Evolutionary conservation across 1,140 invertebrate species (phyloP).

Genomic region (Leguminivora glycinivorella): DNA sequence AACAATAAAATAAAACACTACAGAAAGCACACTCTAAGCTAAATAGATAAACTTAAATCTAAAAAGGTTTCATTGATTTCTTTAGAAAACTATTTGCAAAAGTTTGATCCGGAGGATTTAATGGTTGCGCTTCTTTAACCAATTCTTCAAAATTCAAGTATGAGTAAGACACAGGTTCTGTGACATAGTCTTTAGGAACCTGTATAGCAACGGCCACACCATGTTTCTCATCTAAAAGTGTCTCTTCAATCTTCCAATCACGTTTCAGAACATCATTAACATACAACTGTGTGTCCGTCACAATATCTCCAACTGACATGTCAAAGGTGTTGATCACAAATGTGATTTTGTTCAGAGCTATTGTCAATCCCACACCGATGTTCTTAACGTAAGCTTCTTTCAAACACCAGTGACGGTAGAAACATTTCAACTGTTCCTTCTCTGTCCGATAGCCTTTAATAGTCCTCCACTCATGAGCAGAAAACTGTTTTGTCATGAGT

Average conservation of each 20-base stretch:
- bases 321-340: slow-evolving; percentile 83
- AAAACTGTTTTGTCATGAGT: slow-evolving; percentile 91
- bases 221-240: slow-evolving; percentile 88
- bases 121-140: slow-evolving; percentile 76
- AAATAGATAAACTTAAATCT: slow-evolving; percentile 30
- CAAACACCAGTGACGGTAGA: slow-evolving; percentile 95
- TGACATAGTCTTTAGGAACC: slow-evolving; percentile 36
- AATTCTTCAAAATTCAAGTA: slow-evolving; percentile 80
- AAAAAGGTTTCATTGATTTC: slow-evolving; percentile 71
- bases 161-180: slow-evolving; percentile 59
- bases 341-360: slow-evolving; percentile 86
- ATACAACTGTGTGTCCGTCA: slow-evolving; percentile 84
- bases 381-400: slow-evolving; percentile 98
- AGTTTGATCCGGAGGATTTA: slow-evolving; percentile 76
- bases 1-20: slow-evolving; percentile 24
- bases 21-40: slow-evolving; percentile 16
- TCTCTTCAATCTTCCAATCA: slow-evolving; percentile 93
- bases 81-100: slow-evolving; percentile 79
- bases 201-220: slow-evolving; percentile 88
- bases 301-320: slow-evolving; percentile 72
- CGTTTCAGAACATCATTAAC: slow-evolving; percentile 81
- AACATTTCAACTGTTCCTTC: slow-evolving; percentile 83
- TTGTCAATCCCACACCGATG: slow-evolving; percentile 89
- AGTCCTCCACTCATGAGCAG: slow-evolving; percentile 87
- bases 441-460: slow-evolving; percentile 81